Percentiles rank a stretch among this genome's conserved stretches.
Conservation (phyloP, 2,113 vertebrate species). For the Eudyptes chrysolophus region DNA sequence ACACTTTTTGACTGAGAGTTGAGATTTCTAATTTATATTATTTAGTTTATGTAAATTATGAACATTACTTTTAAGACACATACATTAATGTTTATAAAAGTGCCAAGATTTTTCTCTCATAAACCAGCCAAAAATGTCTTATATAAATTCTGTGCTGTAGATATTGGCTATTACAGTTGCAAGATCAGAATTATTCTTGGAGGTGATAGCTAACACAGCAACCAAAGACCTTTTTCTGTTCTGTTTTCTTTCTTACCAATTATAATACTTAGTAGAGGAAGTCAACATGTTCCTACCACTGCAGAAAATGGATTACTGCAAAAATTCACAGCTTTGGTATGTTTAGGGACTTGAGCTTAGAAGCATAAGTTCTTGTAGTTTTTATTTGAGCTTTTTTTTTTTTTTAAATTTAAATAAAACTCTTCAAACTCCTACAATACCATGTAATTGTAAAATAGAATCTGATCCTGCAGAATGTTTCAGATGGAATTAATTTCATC, state of each 20-base stretch:
- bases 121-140: constrained; percentile 9
- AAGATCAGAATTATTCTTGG: constrained; percentile 50
- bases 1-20: neutral
- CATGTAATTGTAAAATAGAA: constrained; percentile 13
- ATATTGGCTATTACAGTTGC: constrained; percentile 35
- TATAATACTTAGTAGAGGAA: constrained; percentile 49
- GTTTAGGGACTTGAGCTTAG: neutral
- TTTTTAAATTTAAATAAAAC: neutral
- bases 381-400: neutral
- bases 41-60: constrained; percentile 52
- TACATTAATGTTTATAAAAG: constrained; percentile 5
- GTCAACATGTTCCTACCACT: constrained; percentile 2
- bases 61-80: constrained; percentile 51
- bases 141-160: constrained; percentile 7
- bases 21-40: constrained; percentile 26
- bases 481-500: neutral
- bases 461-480: constrained; percentile 4
- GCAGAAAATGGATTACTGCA: constrained; percentile 30
- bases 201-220: constrained; percentile 39
- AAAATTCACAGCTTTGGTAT: constrained; percentile 12
- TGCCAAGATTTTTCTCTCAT: constrained; percentile 13
- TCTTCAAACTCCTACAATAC: constrained; percentile 4
- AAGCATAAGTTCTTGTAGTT: neutral
- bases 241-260: neutral
- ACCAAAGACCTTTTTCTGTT: constrained; percentile 28